Conservation (phyloP, 92 coral and sea anemone species). For the Zoanthus solanderi region DNA sequence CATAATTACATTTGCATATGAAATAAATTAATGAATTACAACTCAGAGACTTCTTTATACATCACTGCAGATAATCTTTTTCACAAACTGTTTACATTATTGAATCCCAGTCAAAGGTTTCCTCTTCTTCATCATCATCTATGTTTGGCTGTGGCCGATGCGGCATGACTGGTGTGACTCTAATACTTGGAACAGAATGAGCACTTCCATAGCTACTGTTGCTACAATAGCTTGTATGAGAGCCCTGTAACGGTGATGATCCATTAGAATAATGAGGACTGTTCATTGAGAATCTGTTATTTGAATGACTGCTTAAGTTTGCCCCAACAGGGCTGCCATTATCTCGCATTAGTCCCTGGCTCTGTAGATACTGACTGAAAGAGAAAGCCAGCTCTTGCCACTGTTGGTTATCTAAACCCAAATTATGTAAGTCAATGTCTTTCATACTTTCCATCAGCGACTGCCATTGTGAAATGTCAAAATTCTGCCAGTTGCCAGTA, state of each 20-base stretch:
- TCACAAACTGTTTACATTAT: constrained; percentile 66
- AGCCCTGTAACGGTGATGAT: constrained; percentile 74
- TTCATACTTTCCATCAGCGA: constrained; percentile 97
- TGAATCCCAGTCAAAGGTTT: constrained; percentile 98
- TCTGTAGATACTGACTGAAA: constrained; percentile 90
- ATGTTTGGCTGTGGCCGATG: constrained; percentile 58
- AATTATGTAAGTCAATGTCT: constrained; percentile 81
- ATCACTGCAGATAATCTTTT: constrained; percentile 11
- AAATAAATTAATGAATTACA: constrained; percentile 33
- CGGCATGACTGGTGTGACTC: constrained; percentile 72
- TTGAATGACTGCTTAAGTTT: constrained; percentile 19
- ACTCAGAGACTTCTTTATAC: constrained; percentile 28
- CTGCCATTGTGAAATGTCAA: constrained; percentile 89
- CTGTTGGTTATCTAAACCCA: constrained; percentile 88
- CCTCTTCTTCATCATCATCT: constrained; percentile 95
- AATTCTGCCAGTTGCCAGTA: constrained; percentile 89
- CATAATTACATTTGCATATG: constrained; percentile 10
- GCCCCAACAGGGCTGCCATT: constrained; percentile 41
- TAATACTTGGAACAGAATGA: constrained; percentile 83
- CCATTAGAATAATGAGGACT: constrained; percentile 60
- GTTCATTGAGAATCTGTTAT: constrained; percentile 51
- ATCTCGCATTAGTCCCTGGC: constrained; percentile 73
- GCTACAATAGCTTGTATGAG: constrained; percentile 80
- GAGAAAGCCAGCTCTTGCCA: constrained; percentile 99
- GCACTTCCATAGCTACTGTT: constrained; percentile 77